Evolutionary conservation across 2,888 invertebrate genomes (phyloP), one percentile per base, ranked within the genome.

Genomic region (Sminthurides aquaticus): DNA sequence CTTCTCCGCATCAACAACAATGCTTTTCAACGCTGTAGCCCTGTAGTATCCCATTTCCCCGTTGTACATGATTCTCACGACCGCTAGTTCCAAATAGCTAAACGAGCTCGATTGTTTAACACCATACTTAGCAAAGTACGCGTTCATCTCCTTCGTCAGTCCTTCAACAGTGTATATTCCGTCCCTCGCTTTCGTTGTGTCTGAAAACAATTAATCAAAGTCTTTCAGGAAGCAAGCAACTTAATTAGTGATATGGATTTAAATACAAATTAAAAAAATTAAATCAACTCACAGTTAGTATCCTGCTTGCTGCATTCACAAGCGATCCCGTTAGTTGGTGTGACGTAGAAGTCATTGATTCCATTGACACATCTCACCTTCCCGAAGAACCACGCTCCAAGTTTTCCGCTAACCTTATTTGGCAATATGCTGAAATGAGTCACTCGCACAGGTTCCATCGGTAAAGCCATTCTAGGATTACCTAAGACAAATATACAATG

Each of bases 401-500:
- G 43, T 15, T 34, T 5, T 5, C 43, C 43, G 5, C 15, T 15
- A 34, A 34, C 15, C 43, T 34, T 34, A 15, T 11, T 5, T 34
- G 54, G 54, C 18, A 61, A 52, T 29, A 28, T 28, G 29, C 24
- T 26, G 15, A 18, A 28, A 5, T 29, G 54, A n/a, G 28, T 20
- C 2, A 61, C 54, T 2, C 15, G 3, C 3, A 3, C 1, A n/a
- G 29, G 26, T 20, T 26, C 61, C 15, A 49, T n/a, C 22, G 60
- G 60, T 26, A 60, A 18, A 18, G 49, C 60, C 27, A 60, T 27
- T 22, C 29, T 52, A 8, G 20, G n/a, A 29, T 54, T 54, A 22
- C 24, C 55, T 34, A 25, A 8, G 8, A n/a, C n/a, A n/a, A n/a
- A n/a, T n/a, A n/a, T n/a, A n/a, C n/a, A n/a, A n/a, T n/a, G n/a